Conservation (phyloP, 2,113 vertebrate genomes). For the Corythaixoides concolor region DNA sequence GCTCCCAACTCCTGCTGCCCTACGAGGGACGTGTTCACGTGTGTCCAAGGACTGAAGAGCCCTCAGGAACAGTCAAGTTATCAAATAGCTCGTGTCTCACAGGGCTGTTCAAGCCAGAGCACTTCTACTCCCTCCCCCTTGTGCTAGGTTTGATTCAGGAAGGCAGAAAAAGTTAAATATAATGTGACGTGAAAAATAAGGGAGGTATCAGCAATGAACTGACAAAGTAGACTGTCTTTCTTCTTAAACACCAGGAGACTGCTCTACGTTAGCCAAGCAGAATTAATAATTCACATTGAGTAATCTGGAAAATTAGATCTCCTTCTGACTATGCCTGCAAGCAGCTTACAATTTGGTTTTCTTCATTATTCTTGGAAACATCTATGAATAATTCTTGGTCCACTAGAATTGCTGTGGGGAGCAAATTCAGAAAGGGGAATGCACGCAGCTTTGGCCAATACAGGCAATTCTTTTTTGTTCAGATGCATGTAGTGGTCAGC, state of each 20-base stretch:
- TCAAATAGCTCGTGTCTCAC: not conserved
- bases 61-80: not conserved
- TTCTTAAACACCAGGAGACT: not conserved
- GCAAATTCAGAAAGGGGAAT: constrained; percentile 2
- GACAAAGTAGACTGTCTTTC: not conserved
- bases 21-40: rapidly evolving
- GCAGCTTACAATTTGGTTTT: constrained; percentile 36
- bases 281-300: constrained; percentile 55
- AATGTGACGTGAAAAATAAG: not conserved
- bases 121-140: not conserved
- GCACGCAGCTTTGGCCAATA: not conserved
- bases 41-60: not conserved
- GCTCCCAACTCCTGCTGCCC: not conserved
- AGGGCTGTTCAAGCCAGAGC: not conserved
- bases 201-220: not conserved
- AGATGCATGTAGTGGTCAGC: not conserved
- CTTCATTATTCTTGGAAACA: constrained; percentile 47
- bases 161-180: not conserved
- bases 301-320: constrained; percentile 50
- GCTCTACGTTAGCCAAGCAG: not conserved
- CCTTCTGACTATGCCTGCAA: constrained; percentile 36
- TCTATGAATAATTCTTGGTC: constrained; percentile 29
- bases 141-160: not conserved
- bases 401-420: constrained; percentile 19
- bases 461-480: not conserved